Percentiles rank a stretch among this genome's conserved stretches.
phyloP scores from a whole-genome alignment of 2,797 vertebrate genomes.

The Clarias fuscus region DNA sequence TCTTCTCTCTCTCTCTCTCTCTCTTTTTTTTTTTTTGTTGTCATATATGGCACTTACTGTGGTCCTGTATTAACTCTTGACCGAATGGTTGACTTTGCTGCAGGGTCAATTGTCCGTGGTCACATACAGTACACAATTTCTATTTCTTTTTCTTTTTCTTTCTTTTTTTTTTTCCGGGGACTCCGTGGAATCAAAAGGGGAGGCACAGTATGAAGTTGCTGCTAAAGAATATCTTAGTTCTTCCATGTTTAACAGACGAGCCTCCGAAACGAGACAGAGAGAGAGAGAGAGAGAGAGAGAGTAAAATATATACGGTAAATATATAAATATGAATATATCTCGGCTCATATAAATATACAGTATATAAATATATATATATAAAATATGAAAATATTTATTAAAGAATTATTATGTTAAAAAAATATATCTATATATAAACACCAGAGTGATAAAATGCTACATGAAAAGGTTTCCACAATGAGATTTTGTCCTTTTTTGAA shows the following conservation, averaged over 20 bases:
- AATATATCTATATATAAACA: constrained; percentile 42
- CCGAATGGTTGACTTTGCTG: constrained; percentile 66
- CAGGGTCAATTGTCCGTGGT: constrained; percentile 70
- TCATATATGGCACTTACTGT: constrained; percentile 78
- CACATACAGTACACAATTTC: constrained; percentile 66
- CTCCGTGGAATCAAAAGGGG: constrained; percentile 78
- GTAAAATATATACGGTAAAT: constrained; percentile 53
- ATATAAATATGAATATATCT: constrained; percentile 59
- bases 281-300: constrained; percentile 62
- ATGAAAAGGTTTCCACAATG: constrained; percentile 67
- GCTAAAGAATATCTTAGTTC: constrained; percentile 87
- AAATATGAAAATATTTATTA: constrained; percentile 56
- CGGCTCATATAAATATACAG: constrained; percentile 52
- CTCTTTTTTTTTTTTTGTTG: constrained; percentile 66
- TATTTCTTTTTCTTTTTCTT: constrained; percentile 44
- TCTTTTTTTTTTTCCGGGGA: constrained; percentile 46
- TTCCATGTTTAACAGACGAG: constrained; percentile 76
- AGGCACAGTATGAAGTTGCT: constrained; percentile 99
- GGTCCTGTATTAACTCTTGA: constrained; percentile 72
- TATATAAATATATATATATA: constrained; percentile 59
- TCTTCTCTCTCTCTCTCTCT: constrained; percentile 55
- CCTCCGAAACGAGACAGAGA: constrained; percentile 63
- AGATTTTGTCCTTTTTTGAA: constrained; percentile 70
- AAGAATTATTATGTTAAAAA: constrained; percentile 40
- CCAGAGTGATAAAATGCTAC: constrained; percentile 41